Conservation (phyloP, 2,113 vertebrate species). For the Sapajus apella region DNA sequence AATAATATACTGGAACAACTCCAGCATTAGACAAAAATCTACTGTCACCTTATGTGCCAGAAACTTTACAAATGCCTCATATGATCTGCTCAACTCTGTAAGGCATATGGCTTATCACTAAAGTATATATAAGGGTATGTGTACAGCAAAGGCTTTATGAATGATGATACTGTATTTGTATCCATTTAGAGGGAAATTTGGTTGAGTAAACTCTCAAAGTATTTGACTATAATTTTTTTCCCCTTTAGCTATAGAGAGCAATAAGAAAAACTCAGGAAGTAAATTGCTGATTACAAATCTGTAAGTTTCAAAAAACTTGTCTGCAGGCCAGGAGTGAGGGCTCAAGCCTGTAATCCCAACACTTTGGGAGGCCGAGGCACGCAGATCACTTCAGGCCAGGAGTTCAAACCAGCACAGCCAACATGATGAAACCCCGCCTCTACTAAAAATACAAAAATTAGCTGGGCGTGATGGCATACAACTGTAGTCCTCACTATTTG, state of each 20-base stretch:
- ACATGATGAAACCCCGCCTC: not conserved
- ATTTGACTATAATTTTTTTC: not conserved
- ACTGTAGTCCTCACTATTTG: not conserved
- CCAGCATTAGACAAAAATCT: not conserved
- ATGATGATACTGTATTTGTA: not conserved
- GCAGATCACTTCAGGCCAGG: not conserved
- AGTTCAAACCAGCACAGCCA: not conserved
- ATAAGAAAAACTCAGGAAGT: not conserved
- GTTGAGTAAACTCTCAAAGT: not conserved
- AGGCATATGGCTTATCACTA: not conserved
- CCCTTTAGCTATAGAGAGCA: not conserved
- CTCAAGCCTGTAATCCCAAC: not conserved
- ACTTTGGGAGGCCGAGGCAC: not conserved
- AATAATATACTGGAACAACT: not conserved
- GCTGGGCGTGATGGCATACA: not conserved
- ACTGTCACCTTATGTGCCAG: not conserved
- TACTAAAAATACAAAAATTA: not conserved
- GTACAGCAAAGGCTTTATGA: not conserved
- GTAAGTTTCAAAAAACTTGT: not conserved
- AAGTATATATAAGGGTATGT: not conserved
- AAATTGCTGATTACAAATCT: not conserved
- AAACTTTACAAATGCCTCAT: not conserved
- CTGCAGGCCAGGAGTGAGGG: not conserved
- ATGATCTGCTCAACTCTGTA: not conserved
- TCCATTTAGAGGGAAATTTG: slow-evolving; percentile 9